Percentiles rank a stretch among this genome's conserved stretches.
phyloP scores from a whole-genome alignment of 2,888 invertebrate genomes.

The Elmis aenea region DNA sequence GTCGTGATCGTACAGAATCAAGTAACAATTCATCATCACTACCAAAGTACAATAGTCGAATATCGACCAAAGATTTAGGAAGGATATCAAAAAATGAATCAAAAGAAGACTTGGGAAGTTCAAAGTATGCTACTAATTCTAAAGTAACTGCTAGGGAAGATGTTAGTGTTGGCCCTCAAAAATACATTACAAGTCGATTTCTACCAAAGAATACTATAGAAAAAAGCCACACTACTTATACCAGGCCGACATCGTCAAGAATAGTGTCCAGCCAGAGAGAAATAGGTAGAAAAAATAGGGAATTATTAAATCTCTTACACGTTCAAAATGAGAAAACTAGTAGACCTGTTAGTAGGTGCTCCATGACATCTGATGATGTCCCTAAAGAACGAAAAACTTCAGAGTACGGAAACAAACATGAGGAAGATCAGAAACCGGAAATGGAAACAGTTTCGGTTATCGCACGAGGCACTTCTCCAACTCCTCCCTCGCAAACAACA shows the following conservation, averaged over 20 bases:
- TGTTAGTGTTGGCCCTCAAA: slow-evolving; percentile 34
- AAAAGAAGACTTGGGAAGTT: slow-evolving; percentile 28
- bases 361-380: no score
- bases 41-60: slow-evolving; percentile 35
- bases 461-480: slow-evolving; percentile 75
- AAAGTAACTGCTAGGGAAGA: slow-evolving; percentile 39
- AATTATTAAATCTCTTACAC: slow-evolving; percentile 40
- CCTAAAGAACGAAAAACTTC: no score
- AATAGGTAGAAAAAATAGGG: slow-evolving; percentile 42
- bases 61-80: slow-evolving; percentile 33
- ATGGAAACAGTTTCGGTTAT: slow-evolving; percentile 57
- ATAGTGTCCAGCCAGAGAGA: slow-evolving; percentile 33
- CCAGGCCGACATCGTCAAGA: slow-evolving; percentile 36
- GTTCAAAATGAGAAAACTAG: slow-evolving; percentile 38
- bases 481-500: slow-evolving; percentile 53
- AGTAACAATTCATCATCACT: slow-evolving; percentile 31
- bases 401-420: slow-evolving; percentile 17
- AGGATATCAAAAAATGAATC: slow-evolving; percentile 30
- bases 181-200: slow-evolving; percentile 45
- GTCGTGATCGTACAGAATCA: slow-evolving; percentile 40
- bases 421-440: slow-evolving; percentile 31
- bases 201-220: slow-evolving; percentile 45
- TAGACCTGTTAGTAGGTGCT: slow-evolving; percentile 38
- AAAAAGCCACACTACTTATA: slow-evolving; percentile 44
- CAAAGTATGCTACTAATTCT: slow-evolving; percentile 16